Percentiles rank a stretch among this genome's conserved stretches.
phyloP scores from a whole-genome alignment of 1,140 invertebrate species.

The Cherax destructor region DNA sequence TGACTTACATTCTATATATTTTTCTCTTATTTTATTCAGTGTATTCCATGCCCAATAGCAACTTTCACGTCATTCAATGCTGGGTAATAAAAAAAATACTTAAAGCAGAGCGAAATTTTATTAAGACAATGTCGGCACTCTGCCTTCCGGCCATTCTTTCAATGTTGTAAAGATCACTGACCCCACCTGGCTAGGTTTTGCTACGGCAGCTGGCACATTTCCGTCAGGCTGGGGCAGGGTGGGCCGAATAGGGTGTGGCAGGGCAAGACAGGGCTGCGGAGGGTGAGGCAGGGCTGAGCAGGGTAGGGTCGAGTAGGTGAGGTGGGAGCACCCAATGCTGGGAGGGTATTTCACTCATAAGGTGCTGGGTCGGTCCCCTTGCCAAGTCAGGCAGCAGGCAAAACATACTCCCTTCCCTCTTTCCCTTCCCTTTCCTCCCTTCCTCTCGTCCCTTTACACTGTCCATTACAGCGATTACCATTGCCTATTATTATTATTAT shows the following conservation, averaged over 20 bases:
- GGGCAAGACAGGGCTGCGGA: neutral
- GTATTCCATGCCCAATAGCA: no score
- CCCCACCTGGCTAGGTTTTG: conserved; percentile 6
- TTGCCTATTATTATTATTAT: no score
- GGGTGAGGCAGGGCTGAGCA: neutral
- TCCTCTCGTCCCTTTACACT: neutral
- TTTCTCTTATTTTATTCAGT: no score
- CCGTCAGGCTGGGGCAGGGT: neutral
- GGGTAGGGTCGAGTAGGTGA: no score
- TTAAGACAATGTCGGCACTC: no score
- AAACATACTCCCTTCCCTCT: neutral
- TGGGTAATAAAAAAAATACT: no score
- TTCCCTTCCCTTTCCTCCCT: neutral
- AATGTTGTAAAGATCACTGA: no score
- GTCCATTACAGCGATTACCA: no score
- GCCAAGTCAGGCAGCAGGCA: conserved; percentile 34
- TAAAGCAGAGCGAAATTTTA: no score
- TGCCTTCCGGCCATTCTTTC: no score
- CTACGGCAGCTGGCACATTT: conserved; percentile 23
- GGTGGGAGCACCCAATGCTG: neutral
- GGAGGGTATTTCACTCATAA: conserved; percentile 9
- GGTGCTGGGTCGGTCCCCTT: neutral
- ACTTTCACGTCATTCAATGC: no score
- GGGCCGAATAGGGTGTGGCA: neutral
- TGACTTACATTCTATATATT: no score